Base-by-base conservation (phyloP, 2,888 invertebrate species). In the Drosophila anomalata region DNA sequence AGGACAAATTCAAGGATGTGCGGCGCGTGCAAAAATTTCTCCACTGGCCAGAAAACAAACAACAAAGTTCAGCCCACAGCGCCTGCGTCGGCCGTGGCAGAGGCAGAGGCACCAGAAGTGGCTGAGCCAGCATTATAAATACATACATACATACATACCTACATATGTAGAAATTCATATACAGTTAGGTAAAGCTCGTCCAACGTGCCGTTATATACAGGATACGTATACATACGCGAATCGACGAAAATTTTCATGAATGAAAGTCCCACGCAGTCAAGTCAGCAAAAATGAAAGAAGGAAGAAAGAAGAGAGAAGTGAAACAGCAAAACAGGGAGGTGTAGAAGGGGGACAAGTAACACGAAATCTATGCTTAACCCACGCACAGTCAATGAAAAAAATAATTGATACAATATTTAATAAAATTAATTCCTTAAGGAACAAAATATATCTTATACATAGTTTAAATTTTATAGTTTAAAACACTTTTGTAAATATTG, bases 181-280 rank as follows among this genome's bases (percentile, higher is more conserved):
- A 60, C 24, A 22, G 67, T 66, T 65, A 66, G 67, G 67, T 53
- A 47, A 31, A 17, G 24, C 63, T 51, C 36, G 51, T 29, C 33
- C 56, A 67, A 55, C 66, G 69, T 67, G 66, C 66, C 47, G 17
- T 44, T 55, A 48, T 48, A 31, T 61, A n/a, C 31, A 47, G 33
- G 22, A 63, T 75, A 55, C 11, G 52, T 29, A 24, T 14, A 20
- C 39, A 51, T 55, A 41, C 31, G 46, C 29, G 39, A 65, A 51
- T 39, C 17, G 58, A 41, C 77, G 71, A 75, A 79, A 79, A 84
- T 88, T 89, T 90, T 90, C 85, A 90, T 90, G 90, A 90, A 90
- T 90, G 90, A 90, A 90, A 88, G 78, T 82, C 90, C 90, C 89
- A 90, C 90, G 90, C 89, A 88, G 65, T 22, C 44, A 22, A 22